A percentile compares a stretch with the other conserved stretches of the same genome.
These are phyloP conservation scores for Copidosoma aretas DNA, from an alignment of 2,888 invertebrate species.

Conservation along the genomic window DNA sequence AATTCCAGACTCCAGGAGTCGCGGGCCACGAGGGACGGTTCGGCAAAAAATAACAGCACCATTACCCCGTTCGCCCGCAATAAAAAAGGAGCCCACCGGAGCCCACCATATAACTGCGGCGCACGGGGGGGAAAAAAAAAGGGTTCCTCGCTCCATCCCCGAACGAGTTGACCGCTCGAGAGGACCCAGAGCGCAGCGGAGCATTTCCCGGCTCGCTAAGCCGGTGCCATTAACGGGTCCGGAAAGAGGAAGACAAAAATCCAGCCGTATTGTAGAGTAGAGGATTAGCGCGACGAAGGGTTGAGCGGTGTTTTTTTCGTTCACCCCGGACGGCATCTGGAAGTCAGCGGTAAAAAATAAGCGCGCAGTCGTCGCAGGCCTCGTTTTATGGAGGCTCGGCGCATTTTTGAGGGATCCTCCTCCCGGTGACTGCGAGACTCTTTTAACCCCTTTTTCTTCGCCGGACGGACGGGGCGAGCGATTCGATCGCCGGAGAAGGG, in stretches of 20 bases:
- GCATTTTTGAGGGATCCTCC: neutral
- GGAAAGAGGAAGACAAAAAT: constrained; percentile 40
- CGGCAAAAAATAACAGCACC: neutral
- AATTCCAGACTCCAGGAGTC: no score
- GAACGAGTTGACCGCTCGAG: neutral
- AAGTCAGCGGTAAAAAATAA: constrained; percentile 33
- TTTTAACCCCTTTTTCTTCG: constrained; percentile 40
- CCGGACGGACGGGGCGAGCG: neutral
- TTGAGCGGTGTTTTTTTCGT: constrained; percentile 31
- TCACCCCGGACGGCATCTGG: constrained; percentile 20
- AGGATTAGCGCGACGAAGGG: constrained; percentile 42
- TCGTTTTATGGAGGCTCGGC: neutral
- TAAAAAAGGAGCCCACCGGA: constrained; percentile 20
- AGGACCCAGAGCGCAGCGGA: constrained; percentile 8
- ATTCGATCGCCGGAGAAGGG: neutral
- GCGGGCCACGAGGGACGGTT: no score
- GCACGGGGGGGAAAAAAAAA: constrained; percentile 21
- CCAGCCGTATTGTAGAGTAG: constrained; percentile 10
- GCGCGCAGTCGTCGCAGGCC: neutral
- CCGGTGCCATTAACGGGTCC: constrained; percentile 45
- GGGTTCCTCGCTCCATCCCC: constrained; percentile 6
- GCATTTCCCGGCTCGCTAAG: constrained; percentile 4
- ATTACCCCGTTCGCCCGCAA: constrained; percentile 15
- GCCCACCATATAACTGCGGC: constrained; percentile 8
- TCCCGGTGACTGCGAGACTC: constrained; percentile 23